Percentiles rank a stretch among this genome's conserved stretches.
phyloP scores from a whole-genome alignment of 2,797 vertebrate species.

The Chaunax sp. region DNA sequence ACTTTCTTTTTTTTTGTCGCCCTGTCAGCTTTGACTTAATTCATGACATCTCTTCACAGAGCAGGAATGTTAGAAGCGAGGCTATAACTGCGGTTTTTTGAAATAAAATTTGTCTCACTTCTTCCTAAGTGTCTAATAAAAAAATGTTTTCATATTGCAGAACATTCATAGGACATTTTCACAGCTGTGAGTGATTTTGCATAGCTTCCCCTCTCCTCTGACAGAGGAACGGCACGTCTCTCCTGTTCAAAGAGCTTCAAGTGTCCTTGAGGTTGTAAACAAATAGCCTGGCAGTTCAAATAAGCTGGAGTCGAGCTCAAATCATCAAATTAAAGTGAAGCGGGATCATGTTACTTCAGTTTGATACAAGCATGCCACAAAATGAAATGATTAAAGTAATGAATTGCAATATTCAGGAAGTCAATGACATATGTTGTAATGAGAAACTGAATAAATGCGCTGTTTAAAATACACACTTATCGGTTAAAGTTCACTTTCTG shows the following conservation, averaged over 20 bases:
- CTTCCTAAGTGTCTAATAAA: conserved; percentile 12
- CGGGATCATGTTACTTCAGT: background rate
- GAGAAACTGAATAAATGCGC: background rate
- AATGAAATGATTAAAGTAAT: too few relatives aligned
- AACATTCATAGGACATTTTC: background rate
- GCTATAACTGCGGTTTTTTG: background rate
- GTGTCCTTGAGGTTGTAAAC: conserved; percentile 28
- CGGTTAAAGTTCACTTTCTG: background rate
- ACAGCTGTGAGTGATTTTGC: conserved; percentile 12
- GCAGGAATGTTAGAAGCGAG: background rate
- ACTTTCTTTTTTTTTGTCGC: conserved; percentile 13
- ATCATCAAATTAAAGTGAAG: background rate
- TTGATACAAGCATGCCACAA: background rate
- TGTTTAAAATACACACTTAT: background rate
- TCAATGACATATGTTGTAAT: too few relatives aligned
- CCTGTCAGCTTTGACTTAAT: conserved; percentile 21
- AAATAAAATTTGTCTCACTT: background rate
- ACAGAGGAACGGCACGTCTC: conserved; percentile 22
- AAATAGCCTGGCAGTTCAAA: conserved; percentile 12
- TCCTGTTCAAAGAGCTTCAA: conserved; percentile 19
- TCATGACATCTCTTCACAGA: conserved; percentile 3
- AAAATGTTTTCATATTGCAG: background rate
- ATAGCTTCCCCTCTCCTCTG: background rate
- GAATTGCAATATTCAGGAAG: too few relatives aligned
- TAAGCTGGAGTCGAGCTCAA: conserved; percentile 9